These are phyloP conservation scores for Drosophila tripunctata DNA, from an alignment of 2,888 invertebrate species.

Conservation along the genomic window DNA sequence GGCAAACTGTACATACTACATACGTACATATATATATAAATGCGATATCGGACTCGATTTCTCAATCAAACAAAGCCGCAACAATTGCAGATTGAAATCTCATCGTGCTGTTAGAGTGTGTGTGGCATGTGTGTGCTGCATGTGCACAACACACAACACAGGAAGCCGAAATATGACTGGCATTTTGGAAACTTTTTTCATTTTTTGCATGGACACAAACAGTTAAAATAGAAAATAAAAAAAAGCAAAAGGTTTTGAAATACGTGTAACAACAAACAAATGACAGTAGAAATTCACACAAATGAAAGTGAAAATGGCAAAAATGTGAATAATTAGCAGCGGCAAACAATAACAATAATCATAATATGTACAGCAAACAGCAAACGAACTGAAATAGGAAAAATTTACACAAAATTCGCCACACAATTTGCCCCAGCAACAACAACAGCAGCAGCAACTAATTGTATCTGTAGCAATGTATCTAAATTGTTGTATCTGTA, in stretches of 20 bases:
- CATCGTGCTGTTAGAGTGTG: conserved; percentile 13
- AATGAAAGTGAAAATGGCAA: conserved; percentile 78
- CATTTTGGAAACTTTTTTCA: conserved; percentile 78
- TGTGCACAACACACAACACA: conserved; percentile 25
- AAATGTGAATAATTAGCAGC: conserved; percentile 80
- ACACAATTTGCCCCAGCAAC: conserved; percentile 27
- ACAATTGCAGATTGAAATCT: conserved; percentile 67
- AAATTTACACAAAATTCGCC: conserved; percentile 67
- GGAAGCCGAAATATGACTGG: conserved; percentile 76
- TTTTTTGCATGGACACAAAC: conserved; percentile 69
- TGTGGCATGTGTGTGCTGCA: conserved; percentile 19
- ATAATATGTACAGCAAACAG: conserved; percentile 19
- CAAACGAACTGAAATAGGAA: conserved; percentile 72
- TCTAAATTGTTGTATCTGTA: conserved; percentile 36
- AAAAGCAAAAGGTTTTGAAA: conserved; percentile 59
- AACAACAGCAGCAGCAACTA: conserved; percentile 31
- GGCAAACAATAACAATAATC: conserved; percentile 59
- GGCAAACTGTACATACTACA: not conserved
- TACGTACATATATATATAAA: conserved; percentile 1
- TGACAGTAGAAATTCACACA: conserved; percentile 77
- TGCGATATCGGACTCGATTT: conserved; percentile 56
- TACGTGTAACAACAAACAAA: conserved; percentile 75
- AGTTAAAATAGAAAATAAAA: conserved; percentile 69
- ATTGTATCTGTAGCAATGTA: conserved; percentile 64
- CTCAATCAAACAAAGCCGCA: conserved; percentile 59